Conservation (phyloP, 2,888 invertebrate species). For the Plusia festucae region DNA sequence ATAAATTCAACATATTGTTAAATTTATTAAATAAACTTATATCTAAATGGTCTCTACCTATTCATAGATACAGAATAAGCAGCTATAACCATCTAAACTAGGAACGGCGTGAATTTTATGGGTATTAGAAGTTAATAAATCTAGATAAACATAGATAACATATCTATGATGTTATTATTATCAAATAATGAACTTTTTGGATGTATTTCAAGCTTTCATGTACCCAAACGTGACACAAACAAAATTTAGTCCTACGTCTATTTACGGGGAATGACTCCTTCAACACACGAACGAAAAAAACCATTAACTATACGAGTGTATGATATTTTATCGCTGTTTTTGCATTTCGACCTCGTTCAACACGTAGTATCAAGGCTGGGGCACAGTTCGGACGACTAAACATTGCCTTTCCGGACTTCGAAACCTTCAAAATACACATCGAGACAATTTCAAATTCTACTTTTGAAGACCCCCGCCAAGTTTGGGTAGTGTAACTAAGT, state of each 20-base stretch:
- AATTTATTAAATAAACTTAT: no score
- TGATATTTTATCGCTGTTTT: conserved; percentile 56
- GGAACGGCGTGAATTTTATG: neutral
- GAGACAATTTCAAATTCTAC: conserved; percentile 27
- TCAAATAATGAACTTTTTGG: conserved; percentile 30
- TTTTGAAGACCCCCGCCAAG: conserved; percentile 16
- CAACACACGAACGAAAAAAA: conserved; percentile 25
- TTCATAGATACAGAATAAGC: neutral
- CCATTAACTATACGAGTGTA: conserved; percentile 25
- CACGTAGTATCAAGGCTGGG: conserved; percentile 59
- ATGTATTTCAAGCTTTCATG: conserved; percentile 21
- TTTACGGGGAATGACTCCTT: conserved; percentile 66
- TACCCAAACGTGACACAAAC: conserved; percentile 19
- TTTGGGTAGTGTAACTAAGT: conserved; percentile 12
- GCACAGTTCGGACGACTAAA: conserved; percentile 41
- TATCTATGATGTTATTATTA: conserved; percentile 20
- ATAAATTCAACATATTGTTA: no score
- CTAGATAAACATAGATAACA: conserved; percentile 9
- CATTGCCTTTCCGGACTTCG: conserved; percentile 42
- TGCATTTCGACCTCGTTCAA: conserved; percentile 58
- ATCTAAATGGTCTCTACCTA: neutral
- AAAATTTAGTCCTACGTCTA: conserved; percentile 54
- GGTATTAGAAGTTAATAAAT: conserved; percentile 21
- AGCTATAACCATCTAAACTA: neutral
- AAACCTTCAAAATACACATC: conserved; percentile 55